phyloP scores from a whole-genome alignment of 2,797 vertebrate genomes.

The Chromobotia macracanthus region DNA sequence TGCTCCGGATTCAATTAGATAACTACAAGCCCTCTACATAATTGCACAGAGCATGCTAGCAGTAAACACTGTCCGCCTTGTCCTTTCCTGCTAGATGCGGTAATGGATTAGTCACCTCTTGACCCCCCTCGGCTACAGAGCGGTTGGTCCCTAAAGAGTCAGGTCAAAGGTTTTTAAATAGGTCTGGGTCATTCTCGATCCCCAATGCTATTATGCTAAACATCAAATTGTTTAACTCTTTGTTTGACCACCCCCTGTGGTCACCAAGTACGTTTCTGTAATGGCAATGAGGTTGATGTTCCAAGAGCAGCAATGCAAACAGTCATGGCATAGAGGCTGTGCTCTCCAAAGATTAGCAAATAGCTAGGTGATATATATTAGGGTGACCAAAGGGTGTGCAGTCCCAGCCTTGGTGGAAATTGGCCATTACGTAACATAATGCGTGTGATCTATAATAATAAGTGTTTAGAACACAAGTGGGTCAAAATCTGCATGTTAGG shows the following conservation, averaged over 20 bases:
- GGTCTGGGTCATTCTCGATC: not conserved
- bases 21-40: not conserved
- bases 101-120: conserved; percentile 47
- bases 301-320: conserved; percentile 13
- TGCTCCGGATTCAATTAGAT: conserved; percentile 8
- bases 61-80: conserved; percentile 27
- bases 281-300: not conserved
- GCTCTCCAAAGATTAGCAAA: not conserved
- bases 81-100: conserved; percentile 37
- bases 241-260: conserved; percentile 3
- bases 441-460: conserved; percentile 22
- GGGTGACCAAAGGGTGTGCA: conserved; percentile 16
- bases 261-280: not conserved
- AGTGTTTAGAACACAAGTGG: conserved; percentile 17
- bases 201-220: conserved; percentile 43
- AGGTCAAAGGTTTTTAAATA: conserved; percentile 22
- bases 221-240: conserved; percentile 47
- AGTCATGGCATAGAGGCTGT: not conserved
- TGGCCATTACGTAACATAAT: not conserved
- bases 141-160: conserved; percentile 21
- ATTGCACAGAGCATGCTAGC: conserved; percentile 1
- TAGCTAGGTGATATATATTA: conserved; percentile 28
- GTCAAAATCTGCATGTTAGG: conserved; percentile 28
- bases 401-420: not conserved
- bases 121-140: conserved; percentile 29